Evolutionary conservation across 1,140 invertebrate species (phyloP).

Genomic region (Cotesia chilonis): DNA sequence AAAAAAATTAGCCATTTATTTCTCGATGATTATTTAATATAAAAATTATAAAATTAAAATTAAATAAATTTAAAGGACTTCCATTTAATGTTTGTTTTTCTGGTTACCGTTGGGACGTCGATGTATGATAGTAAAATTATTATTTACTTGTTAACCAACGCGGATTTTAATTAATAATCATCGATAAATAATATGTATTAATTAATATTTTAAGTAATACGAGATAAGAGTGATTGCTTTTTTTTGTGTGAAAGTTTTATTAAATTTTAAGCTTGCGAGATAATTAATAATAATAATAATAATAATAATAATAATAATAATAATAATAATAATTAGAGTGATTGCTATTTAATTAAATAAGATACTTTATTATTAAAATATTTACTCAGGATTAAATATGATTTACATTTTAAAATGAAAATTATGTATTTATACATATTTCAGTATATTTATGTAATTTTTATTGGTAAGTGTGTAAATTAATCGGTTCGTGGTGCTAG

Average conservation of each 20-base stretch:
- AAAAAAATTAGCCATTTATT: neutral
- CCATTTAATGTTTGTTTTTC: constrained; percentile 8
- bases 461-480: constrained; percentile 53
- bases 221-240: too few species aligned
- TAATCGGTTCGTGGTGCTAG: constrained; percentile 62
- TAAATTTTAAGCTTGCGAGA: constrained; percentile 8
- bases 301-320: neutral
- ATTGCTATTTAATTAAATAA: constrained; percentile 56
- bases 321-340: constrained; percentile 46
- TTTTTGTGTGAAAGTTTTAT: constrained; percentile 3
- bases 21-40: too few species aligned
- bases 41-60: neutral
- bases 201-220: too few species aligned
- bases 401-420: constrained; percentile 49
- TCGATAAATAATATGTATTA: too few species aligned
- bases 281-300: neutral
- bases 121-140: constrained; percentile 11
- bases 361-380: constrained; percentile 63
- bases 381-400: constrained; percentile 67
- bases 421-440: constrained; percentile 34
- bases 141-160: constrained; percentile 17
- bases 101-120: neutral
- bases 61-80: constrained; percentile 3
- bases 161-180: too few species aligned
- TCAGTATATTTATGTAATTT: constrained; percentile 17